phyloP scores from a whole-genome alignment of 37 sponge, comb jelly and placozoan species.

The Mnemiopsis leidyi region DNA sequence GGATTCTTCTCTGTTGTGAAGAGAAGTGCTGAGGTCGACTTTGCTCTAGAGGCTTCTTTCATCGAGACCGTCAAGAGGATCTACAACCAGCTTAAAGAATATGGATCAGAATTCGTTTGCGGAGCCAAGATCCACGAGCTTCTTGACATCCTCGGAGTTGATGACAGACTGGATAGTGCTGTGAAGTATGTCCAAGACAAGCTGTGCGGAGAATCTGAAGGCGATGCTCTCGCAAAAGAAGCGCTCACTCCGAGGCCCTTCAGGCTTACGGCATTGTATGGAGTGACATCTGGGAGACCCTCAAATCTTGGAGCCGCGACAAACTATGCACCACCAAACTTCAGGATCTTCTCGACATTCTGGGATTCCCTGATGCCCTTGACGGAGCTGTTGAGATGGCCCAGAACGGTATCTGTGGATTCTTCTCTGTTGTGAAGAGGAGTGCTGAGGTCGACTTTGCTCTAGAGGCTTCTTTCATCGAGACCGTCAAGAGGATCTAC shows the following conservation, averaged over 20 bases:
- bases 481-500: constrained; percentile 26
- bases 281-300: background rate
- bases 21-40: background rate
- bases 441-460: background rate
- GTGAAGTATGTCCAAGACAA: background rate
- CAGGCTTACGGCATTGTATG: background rate
- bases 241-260: background rate
- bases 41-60: background rate
- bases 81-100: background rate
- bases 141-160: background rate
- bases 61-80: constrained; percentile 13
- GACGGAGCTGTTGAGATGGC: constrained; percentile 18
- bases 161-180: background rate
- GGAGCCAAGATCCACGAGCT: background rate
- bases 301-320: background rate
- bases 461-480: background rate
- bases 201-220: background rate
- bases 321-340: background rate
- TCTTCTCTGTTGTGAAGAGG: background rate
- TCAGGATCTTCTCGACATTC: constrained; percentile 18
- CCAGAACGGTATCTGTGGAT: background rate
- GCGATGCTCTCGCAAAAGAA: background rate
- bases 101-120: background rate
- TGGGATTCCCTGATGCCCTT: background rate
- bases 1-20: background rate